Conservation (phyloP, 2,797 vertebrate species). For the Propithecus perrieri region DNA sequence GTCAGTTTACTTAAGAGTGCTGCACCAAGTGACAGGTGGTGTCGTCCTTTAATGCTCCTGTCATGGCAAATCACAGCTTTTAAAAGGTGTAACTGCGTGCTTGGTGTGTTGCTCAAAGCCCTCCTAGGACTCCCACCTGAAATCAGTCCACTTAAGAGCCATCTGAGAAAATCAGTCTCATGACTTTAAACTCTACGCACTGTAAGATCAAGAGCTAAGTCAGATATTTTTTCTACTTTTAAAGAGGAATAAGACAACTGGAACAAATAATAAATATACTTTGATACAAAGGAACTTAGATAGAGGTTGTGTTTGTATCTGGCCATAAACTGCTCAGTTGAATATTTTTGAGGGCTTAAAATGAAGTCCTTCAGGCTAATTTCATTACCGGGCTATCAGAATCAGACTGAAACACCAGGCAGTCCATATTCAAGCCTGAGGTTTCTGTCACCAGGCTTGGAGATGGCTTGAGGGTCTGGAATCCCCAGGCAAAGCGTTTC, state of each 20-base stretch:
- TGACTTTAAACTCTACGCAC: neutral
- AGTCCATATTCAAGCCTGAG: neutral
- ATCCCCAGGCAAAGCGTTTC: neutral
- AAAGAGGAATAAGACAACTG: neutral
- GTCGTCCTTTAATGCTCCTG: neutral
- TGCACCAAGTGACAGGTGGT: rapidly evolving
- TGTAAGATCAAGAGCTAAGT: neutral
- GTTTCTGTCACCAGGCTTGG: neutral
- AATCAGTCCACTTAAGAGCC: neutral
- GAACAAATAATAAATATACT: neutral
- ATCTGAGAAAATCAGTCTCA: neutral
- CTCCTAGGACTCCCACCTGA: neutral
- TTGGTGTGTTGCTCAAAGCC: neutral
- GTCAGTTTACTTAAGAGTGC: neutral
- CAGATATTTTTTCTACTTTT: neutral
- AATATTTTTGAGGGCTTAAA: neutral
- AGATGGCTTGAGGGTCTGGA: neutral
- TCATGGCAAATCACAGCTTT: neutral
- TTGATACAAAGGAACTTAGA: neutral
- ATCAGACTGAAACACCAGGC: neutral
- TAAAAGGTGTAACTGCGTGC: neutral
- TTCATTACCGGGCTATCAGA: neutral
- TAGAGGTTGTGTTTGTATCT: neutral
- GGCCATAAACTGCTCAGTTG: neutral
- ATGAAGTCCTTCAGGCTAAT: neutral